phyloP scores from a whole-genome alignment of 2,113 vertebrate species.

The Furnarius figulus region DNA sequence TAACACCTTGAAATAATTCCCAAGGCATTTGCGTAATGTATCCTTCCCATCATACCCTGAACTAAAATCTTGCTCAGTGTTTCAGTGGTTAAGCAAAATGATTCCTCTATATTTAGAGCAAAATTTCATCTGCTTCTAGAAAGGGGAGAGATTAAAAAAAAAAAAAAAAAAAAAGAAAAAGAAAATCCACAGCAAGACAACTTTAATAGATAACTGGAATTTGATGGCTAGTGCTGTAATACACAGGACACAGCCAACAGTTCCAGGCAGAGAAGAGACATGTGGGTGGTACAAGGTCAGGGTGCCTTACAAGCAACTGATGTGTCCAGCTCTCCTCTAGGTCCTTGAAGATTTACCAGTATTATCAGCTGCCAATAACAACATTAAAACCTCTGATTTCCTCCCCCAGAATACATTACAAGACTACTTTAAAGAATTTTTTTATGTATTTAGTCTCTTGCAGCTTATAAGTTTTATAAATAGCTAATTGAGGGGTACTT shows the following conservation, averaged over 20 bases:
- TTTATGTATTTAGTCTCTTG: not conserved
- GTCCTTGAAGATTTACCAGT: not conserved
- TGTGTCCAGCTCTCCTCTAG: not conserved
- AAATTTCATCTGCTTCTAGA: not conserved
- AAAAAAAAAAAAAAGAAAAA: not conserved
- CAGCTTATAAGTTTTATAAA: not conserved
- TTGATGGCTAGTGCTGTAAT: not conserved
- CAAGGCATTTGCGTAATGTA: not conserved
- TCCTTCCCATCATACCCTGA: not conserved
- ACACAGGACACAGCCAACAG: not conserved
- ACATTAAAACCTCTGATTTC: not conserved
- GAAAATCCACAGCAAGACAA: not conserved
- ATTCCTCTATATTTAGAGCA: not conserved
- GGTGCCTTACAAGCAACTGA: not conserved
- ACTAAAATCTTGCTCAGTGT: not conserved
- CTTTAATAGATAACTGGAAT: not conserved
- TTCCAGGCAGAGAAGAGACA: not conserved
- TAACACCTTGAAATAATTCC: not conserved
- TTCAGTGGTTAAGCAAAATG: not conserved
- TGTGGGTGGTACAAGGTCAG: not conserved
- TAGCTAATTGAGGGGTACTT: not conserved
- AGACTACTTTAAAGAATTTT: not conserved
- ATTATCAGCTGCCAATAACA: not conserved
- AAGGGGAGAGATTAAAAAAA: not conserved
- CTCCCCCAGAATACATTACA: not conserved